phyloP scores from a whole-genome alignment of 1,140 invertebrate species.

The Drosophila azteca region DNA sequence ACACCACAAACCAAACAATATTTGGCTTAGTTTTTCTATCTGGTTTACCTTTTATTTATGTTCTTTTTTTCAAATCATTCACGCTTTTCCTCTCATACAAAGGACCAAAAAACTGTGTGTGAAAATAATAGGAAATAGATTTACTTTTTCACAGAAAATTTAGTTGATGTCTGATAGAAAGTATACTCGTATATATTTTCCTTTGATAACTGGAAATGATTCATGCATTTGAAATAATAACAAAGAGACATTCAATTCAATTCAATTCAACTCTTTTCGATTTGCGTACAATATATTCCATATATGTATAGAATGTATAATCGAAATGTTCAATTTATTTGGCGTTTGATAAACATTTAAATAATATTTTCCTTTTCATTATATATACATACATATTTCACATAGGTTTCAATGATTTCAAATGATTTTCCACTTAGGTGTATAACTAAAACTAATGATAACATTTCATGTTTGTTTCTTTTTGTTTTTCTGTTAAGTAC shows the following conservation, averaged over 20 bases:
- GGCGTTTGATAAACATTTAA: constrained; percentile 31
- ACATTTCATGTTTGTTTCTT: constrained; percentile 54
- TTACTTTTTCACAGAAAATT: constrained; percentile 12
- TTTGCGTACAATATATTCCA: constrained; percentile 16
- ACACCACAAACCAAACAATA: constrained; percentile 62
- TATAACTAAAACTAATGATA: constrained; percentile 81
- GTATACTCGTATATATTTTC: constrained; percentile 11
- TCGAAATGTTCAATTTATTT: constrained; percentile 19
- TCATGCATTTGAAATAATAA: constrained; percentile 41
- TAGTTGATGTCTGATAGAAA: constrained; percentile 39
- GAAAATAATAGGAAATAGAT: constrained; percentile 1
- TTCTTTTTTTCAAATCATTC: constrained; percentile 50
- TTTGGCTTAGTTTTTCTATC: constrained; percentile 52
- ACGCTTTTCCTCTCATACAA: constrained; percentile 27
- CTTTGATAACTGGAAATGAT: constrained; percentile 32
- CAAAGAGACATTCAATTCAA: constrained; percentile 25
- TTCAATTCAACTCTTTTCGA: constrained; percentile 5
- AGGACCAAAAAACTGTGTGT: constrained; percentile 23
- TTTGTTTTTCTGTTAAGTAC: constrained; percentile 36
- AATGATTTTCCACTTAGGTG: constrained; percentile 63
- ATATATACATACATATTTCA: constrained; percentile 70
- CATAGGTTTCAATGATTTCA: constrained; percentile 40
- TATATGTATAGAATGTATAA: neutral
- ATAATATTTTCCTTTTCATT: constrained; percentile 47
- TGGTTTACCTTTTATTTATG: constrained; percentile 13